These are phyloP conservation scores for Drosophila limbata DNA, from an alignment of 2,888 invertebrate genomes.

Conservation along the genomic window DNA sequence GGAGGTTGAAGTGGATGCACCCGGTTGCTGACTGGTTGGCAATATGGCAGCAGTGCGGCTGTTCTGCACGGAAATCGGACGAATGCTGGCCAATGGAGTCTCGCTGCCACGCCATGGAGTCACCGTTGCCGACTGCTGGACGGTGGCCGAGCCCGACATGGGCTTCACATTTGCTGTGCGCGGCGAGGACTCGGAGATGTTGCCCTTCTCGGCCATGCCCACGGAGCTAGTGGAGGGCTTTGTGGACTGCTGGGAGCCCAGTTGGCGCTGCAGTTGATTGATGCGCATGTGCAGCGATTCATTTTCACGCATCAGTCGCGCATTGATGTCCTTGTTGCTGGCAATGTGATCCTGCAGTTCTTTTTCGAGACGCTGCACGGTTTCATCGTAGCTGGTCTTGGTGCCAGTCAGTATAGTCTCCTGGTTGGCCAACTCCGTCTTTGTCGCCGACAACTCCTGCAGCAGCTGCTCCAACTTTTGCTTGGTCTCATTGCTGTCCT, in stretches of 20 bases:
- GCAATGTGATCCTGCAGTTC: slow-evolving; percentile 89
- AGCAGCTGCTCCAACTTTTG: slow-evolving; percentile 75
- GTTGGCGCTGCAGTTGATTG: slow-evolving; percentile 89
- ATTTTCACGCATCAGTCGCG: slow-evolving; percentile 87
- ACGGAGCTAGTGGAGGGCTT: slow-evolving; percentile 90
- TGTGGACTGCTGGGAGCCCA: slow-evolving; percentile 88
- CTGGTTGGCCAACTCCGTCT: slow-evolving; percentile 86
- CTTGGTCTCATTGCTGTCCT: slow-evolving; percentile 89
- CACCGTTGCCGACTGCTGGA: slow-evolving; percentile 86
- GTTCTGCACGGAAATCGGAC: slow-evolving; percentile 93
- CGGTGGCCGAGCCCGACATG: slow-evolving; percentile 90
- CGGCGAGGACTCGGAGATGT: slow-evolving; percentile 87
- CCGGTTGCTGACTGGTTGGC: slow-evolving; percentile 87
- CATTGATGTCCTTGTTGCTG: slow-evolving; percentile 87
- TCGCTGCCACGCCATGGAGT: slow-evolving; percentile 91
- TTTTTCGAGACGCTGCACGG: slow-evolving; percentile 90
- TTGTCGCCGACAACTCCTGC: slow-evolving; percentile 86
- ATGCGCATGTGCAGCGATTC: slow-evolving; percentile 91
- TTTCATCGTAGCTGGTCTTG: slow-evolving; percentile 90
- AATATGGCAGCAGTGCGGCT: slow-evolving; percentile 91
- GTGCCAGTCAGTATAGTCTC: slow-evolving; percentile 87
- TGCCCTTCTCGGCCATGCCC: slow-evolving; percentile 87
- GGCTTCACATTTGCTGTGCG: slow-evolving; percentile 97
- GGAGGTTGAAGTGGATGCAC: slow-evolving; percentile 68
- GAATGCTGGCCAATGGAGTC: slow-evolving; percentile 95